Conservation (phyloP, 2,888 invertebrate species). For the Phanerotoma sp. region DNA sequence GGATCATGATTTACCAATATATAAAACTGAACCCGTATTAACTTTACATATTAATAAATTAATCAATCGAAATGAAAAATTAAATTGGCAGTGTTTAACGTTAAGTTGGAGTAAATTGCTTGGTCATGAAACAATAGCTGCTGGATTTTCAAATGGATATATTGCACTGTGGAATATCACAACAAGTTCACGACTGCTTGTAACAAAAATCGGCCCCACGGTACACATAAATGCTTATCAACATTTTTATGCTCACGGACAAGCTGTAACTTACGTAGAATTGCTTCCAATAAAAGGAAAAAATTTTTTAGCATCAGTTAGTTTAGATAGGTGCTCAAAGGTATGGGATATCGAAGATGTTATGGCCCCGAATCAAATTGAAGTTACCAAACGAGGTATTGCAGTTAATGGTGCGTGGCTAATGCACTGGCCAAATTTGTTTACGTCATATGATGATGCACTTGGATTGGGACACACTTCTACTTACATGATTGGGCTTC, state of each 20-base stretch:
- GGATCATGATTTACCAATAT: constrained; percentile 42
- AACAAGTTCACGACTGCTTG: constrained; percentile 60
- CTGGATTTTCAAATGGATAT: constrained; percentile 70
- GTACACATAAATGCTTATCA: constrained; percentile 62
- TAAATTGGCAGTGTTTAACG: constrained; percentile 50
- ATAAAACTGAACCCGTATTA: constrained; percentile 51
- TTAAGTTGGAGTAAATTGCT: constrained; percentile 51
- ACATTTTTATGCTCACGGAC: constrained; percentile 63
- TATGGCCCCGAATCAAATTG: constrained; percentile 53
- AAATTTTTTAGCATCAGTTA: constrained; percentile 67
- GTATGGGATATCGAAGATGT: constrained; percentile 70
- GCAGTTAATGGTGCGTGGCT: constrained; percentile 61
- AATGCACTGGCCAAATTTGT: constrained; percentile 59
- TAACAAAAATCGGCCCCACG: constrained; percentile 53
- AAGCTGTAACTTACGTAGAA: constrained; percentile 62
- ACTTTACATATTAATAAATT: constrained; percentile 45
- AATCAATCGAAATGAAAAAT: constrained; percentile 38
- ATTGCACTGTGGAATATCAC: constrained; percentile 67
- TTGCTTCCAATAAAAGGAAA: constrained; percentile 62
- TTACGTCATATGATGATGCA: constrained; percentile 57
- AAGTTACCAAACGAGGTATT: constrained; percentile 53
- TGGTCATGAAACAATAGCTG: constrained; percentile 60
- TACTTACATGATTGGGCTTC: constrained; percentile 49
- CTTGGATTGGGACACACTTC: constrained; percentile 50
- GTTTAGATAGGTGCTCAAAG: constrained; percentile 67